phyloP scores from a whole-genome alignment of 2,113 vertebrate species.

The Drymodes brunneopygia region DNA sequence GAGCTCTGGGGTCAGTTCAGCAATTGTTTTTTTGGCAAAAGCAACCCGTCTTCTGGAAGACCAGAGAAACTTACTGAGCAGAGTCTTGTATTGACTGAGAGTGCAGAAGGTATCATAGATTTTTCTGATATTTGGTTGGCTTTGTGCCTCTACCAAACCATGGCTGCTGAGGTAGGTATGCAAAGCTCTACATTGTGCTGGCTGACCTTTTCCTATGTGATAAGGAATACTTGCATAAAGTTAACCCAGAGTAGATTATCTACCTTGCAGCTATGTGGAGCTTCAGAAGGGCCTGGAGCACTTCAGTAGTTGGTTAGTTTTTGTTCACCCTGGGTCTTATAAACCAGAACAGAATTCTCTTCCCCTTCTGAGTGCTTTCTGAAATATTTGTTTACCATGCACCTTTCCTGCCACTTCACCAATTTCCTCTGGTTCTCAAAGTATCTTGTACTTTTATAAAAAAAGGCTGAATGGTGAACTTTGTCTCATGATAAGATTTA shows the following conservation, averaged over 20 bases:
- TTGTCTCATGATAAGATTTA: not conserved
- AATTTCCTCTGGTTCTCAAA: not conserved
- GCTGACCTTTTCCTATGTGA: not conserved
- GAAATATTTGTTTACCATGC: not conserved
- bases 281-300: not conserved
- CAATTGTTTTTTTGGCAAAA: not conserved
- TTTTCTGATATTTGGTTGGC: not conserved
- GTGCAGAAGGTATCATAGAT: not conserved
- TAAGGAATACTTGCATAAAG: not conserved
- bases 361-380: not conserved
- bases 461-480: not conserved
- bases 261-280: not conserved
- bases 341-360: not conserved
- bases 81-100: not conserved
- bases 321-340: not conserved
- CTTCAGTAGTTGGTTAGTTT: not conserved
- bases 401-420: not conserved
- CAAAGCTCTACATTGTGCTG: not conserved
- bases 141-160: not conserved
- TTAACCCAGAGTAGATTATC: not conserved
- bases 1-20: not conserved
- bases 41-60: not conserved
- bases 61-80: not conserved
- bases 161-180: not conserved
- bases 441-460: not conserved